These are phyloP conservation scores for Rhegmatorhina hoffmannsi DNA, from an alignment of 2,113 vertebrate species.

Conservation along the genomic window DNA sequence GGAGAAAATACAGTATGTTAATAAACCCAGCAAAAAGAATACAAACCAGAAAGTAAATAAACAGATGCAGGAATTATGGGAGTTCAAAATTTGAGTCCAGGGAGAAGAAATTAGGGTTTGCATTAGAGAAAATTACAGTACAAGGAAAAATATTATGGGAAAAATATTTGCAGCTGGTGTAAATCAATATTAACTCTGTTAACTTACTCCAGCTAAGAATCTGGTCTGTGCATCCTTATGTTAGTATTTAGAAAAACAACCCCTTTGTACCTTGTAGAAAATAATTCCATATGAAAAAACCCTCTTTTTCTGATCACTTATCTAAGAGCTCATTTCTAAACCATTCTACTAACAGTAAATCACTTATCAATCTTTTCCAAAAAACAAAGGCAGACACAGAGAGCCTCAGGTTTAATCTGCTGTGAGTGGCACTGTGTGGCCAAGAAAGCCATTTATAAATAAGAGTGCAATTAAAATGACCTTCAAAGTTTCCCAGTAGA, in stretches of 20 bases:
- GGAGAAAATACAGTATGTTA: neutral
- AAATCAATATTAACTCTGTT: neutral
- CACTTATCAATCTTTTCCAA: neutral
- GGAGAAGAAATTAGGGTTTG: constrained; percentile 5
- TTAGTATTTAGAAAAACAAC: neutral
- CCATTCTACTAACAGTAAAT: neutral
- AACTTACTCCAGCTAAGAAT: neutral
- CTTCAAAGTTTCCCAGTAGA: neutral
- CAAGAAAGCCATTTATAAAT: constrained; percentile 30
- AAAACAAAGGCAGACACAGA: neutral
- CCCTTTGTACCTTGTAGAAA: neutral
- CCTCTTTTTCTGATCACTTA: neutral
- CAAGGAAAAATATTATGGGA: neutral
- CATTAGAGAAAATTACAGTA: neutral
- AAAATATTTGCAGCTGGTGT: neutral
- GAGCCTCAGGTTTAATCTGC: neutral
- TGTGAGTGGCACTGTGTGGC: neutral
- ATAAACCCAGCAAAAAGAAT: constrained; percentile 21
- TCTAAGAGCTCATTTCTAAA: neutral
- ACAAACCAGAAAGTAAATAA: constrained; percentile 9
- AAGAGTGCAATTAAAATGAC: neutral
- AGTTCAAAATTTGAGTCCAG: neutral
- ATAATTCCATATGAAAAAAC: neutral
- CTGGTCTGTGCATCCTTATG: neutral
- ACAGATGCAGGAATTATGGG: neutral